Base-by-base conservation (phyloP, 2,888 invertebrate species). In the Cantharis lateralis region DNA sequence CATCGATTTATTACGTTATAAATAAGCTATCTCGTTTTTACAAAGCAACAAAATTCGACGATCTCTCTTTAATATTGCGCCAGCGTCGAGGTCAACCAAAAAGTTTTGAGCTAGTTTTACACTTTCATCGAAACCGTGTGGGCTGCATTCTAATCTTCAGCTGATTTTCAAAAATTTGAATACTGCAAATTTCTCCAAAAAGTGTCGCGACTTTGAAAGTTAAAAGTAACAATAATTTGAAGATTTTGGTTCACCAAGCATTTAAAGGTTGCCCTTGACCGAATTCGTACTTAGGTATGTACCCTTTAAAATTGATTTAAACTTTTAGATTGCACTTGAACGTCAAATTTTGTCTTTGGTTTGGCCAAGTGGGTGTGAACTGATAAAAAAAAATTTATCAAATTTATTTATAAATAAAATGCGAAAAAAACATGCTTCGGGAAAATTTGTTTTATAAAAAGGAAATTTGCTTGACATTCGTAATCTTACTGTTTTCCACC, bases 81-180 rank as follows among this genome's bases (percentile, higher is more conserved):
- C 74, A 80, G 81, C 84, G 84, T 81, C 84, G 84, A 84, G 84
- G 85, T 84, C 84, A 83, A 79, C 81, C 83, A 80, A 84, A 84
- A 85, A 85, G 78, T 78, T 78, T 73, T 78, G 78, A 76, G 76
- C 71, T 78, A 78, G 78, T 78, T 78, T 72, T 32, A 62, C 24
- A 70, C 76, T 78, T 74, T 76, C 74, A 69, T 68, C 32, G 68
- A 20, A 61, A 64, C 74, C 32, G 74, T 72, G 69, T 72, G 74
- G 68, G 73, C 64, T 71, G 68, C 72, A 20, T 72, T 73, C 64
- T 32, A 28, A 64, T 18, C 66, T 72, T 72, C 62, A 76, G 72
- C 75, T 68, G 70, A 71, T 75, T 71, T 70, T 68, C 68, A 63
- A 64, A 71, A 64, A 64, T 63, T 26, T 32, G 26, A 28, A 15